A percentile compares a stretch with the other conserved stretches of the same genome.
These are phyloP conservation scores for Menidia beryllina DNA, from an alignment of 2,113 vertebrate species.

Conservation along the genomic window DNA sequence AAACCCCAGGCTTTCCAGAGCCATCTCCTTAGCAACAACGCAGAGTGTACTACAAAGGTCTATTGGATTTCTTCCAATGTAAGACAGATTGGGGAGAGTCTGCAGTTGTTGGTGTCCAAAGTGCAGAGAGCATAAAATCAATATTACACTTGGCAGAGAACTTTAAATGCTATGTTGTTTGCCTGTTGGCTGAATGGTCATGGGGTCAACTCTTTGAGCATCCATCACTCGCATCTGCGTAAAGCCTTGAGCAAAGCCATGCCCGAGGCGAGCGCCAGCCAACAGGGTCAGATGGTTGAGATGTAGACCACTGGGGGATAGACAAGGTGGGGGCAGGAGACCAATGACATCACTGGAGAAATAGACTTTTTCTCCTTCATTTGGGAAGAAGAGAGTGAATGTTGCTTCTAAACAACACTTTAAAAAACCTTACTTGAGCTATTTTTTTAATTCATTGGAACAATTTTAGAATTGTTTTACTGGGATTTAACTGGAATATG, in stretches of 20 bases:
- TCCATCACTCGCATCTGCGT: conserved; percentile 72
- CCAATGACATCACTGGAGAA: conserved; percentile 69
- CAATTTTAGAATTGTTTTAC: too few species aligned
- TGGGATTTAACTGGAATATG: too few species aligned
- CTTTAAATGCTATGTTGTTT: conserved; percentile 75
- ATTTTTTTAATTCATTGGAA: too few species aligned
- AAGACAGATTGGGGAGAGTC: conserved; percentile 33
- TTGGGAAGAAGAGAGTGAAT: conserved; percentile 30
- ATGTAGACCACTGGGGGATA: conserved; percentile 26
- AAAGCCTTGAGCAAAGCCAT: conserved; percentile 59
- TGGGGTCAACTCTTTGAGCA: conserved; percentile 76
- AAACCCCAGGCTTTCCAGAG: conserved; percentile 55
- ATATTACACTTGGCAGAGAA: conserved; percentile 82
- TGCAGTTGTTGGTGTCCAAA: conserved; percentile 51
- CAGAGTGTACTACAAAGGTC: conserved; percentile 57
- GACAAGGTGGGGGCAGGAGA: conserved; percentile 21
- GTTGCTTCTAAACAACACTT: conserved; percentile 47
- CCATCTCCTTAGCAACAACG: conserved; percentile 79
- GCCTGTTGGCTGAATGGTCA: conserved; percentile 74
- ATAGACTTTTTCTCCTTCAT: conserved; percentile 41
- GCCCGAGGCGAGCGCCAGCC: conserved; percentile 61
- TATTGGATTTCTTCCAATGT: conserved; percentile 76
- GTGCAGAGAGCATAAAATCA: conserved; percentile 78
- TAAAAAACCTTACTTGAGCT: conserved; percentile 46
- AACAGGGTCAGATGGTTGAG: conserved; percentile 45